These are phyloP conservation scores for Mola mola DNA, from an alignment of 2,113 vertebrate species.

Conservation along the genomic window DNA sequence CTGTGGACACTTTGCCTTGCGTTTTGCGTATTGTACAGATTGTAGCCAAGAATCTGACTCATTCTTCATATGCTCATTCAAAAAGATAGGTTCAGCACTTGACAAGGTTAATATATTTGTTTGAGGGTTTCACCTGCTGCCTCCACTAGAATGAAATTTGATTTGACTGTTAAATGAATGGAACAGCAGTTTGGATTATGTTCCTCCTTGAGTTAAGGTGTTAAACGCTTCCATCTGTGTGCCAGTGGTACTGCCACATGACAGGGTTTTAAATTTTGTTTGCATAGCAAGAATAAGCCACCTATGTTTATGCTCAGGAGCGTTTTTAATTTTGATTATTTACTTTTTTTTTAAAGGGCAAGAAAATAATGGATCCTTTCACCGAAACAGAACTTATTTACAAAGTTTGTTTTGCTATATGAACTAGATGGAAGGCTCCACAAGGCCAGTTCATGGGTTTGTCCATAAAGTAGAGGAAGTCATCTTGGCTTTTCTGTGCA, in stretches of 20 bases:
- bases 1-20: background rate
- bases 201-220: background rate
- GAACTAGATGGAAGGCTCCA: slow-evolving; percentile 13
- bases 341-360: slow-evolving; percentile 1
- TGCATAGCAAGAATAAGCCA: background rate
- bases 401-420: background rate
- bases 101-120: background rate
- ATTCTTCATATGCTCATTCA: too few relatives aligned
- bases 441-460: slow-evolving; percentile 15
- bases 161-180: slow-evolving; percentile 5
- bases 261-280: background rate
- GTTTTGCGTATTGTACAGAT: too few relatives aligned
- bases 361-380: background rate
- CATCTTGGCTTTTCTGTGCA: slow-evolving; percentile 25
- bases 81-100: too few relatives aligned
- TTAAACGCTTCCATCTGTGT: slow-evolving; percentile 14
- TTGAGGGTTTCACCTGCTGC: background rate
- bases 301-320: background rate
- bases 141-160: slow-evolving; percentile 4
- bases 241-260: background rate
- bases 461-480: slow-evolving; percentile 8
- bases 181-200: slow-evolving; percentile 15
- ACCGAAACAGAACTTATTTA: slow-evolving; percentile 1
- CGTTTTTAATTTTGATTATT: slow-evolving; percentile 8
- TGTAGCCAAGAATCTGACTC: background rate